Evolutionary conservation across 2,113 vertebrate genomes (phyloP), one percentile per base, ranked within the genome.

Genomic region (Acanthisitta chloris): DNA sequence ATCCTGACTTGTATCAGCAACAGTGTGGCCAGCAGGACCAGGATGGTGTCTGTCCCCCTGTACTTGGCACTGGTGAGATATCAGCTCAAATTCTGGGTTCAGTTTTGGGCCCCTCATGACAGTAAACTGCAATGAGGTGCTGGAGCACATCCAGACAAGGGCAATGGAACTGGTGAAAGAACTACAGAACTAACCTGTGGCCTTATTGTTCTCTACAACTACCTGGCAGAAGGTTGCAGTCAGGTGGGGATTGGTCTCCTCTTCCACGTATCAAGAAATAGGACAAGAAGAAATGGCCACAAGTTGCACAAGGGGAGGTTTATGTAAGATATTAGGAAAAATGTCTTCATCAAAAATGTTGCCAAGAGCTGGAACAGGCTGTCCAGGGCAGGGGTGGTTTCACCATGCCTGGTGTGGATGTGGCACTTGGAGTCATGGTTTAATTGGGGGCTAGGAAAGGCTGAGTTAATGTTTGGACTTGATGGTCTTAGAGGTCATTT

Each of bases 1-100:
- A 38, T 21, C 17, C 26, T 59, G 26, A 9, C 8, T 38, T 52
- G 21, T 46, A 23, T 52, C 64, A 59, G 20, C 4, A 77, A 6
- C 4, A 23, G 6, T 15, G 13, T 24, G 45, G 31, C 14, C 43
- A 58, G 20, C 25, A 51, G 34, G 25, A 49, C 25, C 51, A 57
- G 12, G 12, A 13, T 21, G 20, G 36, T 21, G 43, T 51, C 7
- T 3, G 1, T 11, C 5, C 33, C 31, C 24, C 52, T 6, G 1
- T 34, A 40, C 9, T 36, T 14, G 16, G 11, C 17, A 43, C 20
- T 14, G 7, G 2, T 52, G 54, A 86, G 14, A 14, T 43, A 36
- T 43, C 52, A 42, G 13, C 20, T 58, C 0, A 0, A 58, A 51
- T 43, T 20, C 36, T 33, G 17, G 7, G 7, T 21, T 43, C 45